phyloP scores from a whole-genome alignment of 2,113 vertebrate species.

The Sitta europaea region DNA sequence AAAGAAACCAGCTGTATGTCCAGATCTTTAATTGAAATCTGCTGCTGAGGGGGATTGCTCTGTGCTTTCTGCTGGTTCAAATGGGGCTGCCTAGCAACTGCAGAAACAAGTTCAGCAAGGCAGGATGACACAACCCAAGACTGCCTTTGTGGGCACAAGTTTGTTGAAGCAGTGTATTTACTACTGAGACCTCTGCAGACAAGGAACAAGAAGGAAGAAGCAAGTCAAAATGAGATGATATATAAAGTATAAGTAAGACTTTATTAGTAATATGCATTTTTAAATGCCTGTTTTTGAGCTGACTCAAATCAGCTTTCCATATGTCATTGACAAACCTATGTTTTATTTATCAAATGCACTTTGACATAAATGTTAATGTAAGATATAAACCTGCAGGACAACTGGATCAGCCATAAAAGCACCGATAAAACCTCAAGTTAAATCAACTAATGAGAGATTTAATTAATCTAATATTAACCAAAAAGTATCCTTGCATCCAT shows the following conservation, averaged over 20 bases:
- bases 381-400: background rate
- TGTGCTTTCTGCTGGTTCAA: constrained; percentile 40
- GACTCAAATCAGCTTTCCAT: background rate
- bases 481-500: background rate
- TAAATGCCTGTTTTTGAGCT: background rate
- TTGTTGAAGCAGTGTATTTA: background rate
- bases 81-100: constrained; percentile 55
- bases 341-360: background rate
- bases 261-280: background rate
- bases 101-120: constrained; percentile 31
- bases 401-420: background rate
- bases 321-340: background rate
- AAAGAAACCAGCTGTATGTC: constrained; percentile 42
- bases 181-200: background rate
- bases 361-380: background rate
- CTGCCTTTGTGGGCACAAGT: background rate
- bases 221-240: background rate
- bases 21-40: constrained; percentile 53
- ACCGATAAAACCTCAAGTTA: background rate
- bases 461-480: background rate
- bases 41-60: background rate
- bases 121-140: background rate
- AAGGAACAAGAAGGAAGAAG: background rate
- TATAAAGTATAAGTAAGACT: background rate
- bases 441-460: background rate